Conservation (phyloP, 2,113 vertebrate genomes). For the Laterallus jamaicensis region DNA sequence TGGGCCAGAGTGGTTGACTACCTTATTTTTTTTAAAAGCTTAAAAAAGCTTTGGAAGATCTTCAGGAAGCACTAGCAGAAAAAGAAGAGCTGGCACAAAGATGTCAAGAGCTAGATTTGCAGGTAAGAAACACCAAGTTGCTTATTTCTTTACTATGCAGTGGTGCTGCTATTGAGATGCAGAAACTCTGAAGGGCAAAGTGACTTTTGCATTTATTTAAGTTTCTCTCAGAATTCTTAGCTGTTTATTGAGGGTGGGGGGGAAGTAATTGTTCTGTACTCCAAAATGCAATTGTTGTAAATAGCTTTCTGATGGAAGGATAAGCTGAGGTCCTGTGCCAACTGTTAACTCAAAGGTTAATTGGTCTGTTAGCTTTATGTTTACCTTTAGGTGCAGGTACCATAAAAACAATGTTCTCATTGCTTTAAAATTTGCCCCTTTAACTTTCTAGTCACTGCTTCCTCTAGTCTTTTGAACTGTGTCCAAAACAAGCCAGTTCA, state of each 20-base stretch:
- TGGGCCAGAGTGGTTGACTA: not conserved
- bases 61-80: constrained; percentile 82
- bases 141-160: not conserved
- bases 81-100: constrained; percentile 92
- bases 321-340: not conserved
- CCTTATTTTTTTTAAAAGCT: constrained; percentile 75
- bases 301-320: not conserved
- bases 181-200: not conserved
- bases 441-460: not conserved
- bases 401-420: not conserved
- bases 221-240: not conserved
- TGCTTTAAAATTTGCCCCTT: not conserved
- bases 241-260: not conserved
- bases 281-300: not conserved
- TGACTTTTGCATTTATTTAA: not conserved
- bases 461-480: not conserved
- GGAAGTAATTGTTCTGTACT: not conserved
- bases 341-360: not conserved
- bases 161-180: not conserved
- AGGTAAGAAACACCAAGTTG: constrained; percentile 74
- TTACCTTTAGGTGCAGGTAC: not conserved
- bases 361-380: not conserved
- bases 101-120: constrained; percentile 92
- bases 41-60: constrained; percentile 87
- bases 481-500: not conserved